Conservation (phyloP, 1,140 invertebrate genomes). For the Bombus ignitus region DNA sequence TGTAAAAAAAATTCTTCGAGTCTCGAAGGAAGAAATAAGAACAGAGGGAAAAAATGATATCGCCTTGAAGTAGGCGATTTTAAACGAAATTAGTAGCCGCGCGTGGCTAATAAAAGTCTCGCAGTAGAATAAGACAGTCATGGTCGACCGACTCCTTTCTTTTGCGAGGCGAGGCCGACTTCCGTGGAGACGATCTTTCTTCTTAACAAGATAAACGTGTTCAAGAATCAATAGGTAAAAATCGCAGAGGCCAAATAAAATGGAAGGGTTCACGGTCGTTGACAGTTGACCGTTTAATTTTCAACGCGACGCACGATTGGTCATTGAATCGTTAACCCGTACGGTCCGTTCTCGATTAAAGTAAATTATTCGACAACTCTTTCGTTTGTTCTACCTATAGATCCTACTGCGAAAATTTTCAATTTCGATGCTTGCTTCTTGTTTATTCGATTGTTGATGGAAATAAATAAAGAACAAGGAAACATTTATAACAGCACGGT, state of each 20-base stretch:
- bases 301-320: slow-evolving; percentile 14
- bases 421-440: background rate
- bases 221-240: slow-evolving; percentile 47
- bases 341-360: slow-evolving; percentile 34
- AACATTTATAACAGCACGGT: background rate
- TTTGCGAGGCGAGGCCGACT: slow-evolving; percentile 22
- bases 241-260: slow-evolving; percentile 16
- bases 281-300: slow-evolving; percentile 37
- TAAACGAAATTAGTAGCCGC: background rate
- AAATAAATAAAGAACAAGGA: background rate
- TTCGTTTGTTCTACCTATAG: background rate
- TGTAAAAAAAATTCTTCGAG: background rate
- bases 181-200: slow-evolving; percentile 3
- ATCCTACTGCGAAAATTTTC: background rate
- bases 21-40: background rate
- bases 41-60: too few species aligned
- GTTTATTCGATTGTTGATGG: too few species aligned
- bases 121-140: slow-evolving; percentile 33
- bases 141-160: background rate
- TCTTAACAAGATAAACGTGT: slow-evolving; percentile 26
- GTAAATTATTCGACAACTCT: background rate
- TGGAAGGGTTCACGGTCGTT: slow-evolving; percentile 43
- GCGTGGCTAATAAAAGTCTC: background rate
- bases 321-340: slow-evolving; percentile 32
- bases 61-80: background rate